Base-by-base conservation (phyloP, 2,113 vertebrate genomes). In the Hepsetus odoe region DNA sequence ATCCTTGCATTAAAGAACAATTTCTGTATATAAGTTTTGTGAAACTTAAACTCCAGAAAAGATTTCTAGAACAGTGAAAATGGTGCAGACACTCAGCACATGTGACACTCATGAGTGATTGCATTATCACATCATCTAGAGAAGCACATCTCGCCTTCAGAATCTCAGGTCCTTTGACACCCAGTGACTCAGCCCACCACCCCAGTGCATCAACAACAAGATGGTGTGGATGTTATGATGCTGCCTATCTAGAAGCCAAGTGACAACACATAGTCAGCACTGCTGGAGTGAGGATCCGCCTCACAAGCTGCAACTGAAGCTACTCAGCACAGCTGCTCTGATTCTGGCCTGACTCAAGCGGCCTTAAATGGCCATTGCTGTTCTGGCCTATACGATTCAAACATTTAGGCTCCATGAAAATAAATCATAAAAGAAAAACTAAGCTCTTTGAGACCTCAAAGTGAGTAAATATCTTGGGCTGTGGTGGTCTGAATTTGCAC, bases 41-140 rank as follows among this genome's bases (percentile, higher is more conserved):
- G n/a, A n/a, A n/a, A n/a, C n/a, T n/a, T n/a, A n/a, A n/a, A n/a
- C n/a, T n/a, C n/a, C n/a, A n/a, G n/a, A n/a, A n/a, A n/a, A n/a
- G n/a, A n/a, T n/a, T n/a, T n/a, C n/a, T n/a, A n/a, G n/a, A n/a
- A n/a, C n/a, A n/a, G n/a, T n/a, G n/a, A n/a, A n/a, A n/a, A n/a
- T n/a, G n/a, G 33, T 30, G 30, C 13, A 30, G 2, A 30, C 56
- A 59, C 2, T 58, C 22, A 11, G 7, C 9, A n/a, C n/a, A n/a
- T n/a, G 7, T n/a, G 22, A 53, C 12, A n/a, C 51, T 26, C 1
- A 61, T 32, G 16, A 32, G 16, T 5, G 75, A 58, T 58, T 35
- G 76, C 46, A 53, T 69, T 70, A 69, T 69, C 65, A 59, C 55
- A 61, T 38, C 56, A 71, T 64, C 40, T 14, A 7, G 56, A 56